Percentiles rank a stretch among this genome's conserved stretches.
Evolutionary conservation across 2,113 vertebrate genomes (phyloP).

Genomic region (Entelurus aequoreus): DNA sequence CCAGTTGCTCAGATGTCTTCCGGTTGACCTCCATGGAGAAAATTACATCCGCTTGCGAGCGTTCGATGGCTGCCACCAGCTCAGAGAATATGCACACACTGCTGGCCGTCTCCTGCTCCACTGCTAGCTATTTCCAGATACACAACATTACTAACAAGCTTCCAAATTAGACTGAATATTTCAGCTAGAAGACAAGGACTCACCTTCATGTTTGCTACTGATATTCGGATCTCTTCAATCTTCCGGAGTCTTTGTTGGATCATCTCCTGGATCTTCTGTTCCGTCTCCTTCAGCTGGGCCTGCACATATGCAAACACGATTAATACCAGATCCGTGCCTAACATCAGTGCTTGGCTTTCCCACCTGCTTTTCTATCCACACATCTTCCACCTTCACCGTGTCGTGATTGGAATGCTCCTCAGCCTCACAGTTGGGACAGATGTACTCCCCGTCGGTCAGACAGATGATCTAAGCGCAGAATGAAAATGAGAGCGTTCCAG

Average conservation of each 20-base stretch:
- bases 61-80: slow-evolving; percentile 53
- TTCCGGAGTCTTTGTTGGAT: slow-evolving; percentile 55
- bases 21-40: slow-evolving; percentile 57
- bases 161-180: not conserved
- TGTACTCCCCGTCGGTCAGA: slow-evolving; percentile 49
- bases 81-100: slow-evolving; percentile 45
- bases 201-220: slow-evolving; percentile 53
- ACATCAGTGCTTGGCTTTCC: not conserved
- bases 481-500: not conserved
- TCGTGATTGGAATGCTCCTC: slow-evolving; percentile 53
- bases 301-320: slow-evolving; percentile 26
- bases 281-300: slow-evolving; percentile 39
- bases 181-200: not conserved
- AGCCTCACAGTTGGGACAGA: slow-evolving; percentile 58
- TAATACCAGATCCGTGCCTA: not conserved
- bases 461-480: slow-evolving; percentile 57
- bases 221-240: slow-evolving; percentile 57
- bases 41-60: slow-evolving; percentile 54
- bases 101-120: slow-evolving; percentile 46
- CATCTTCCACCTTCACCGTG: slow-evolving; percentile 41
- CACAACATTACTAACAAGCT: not conserved
- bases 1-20: slow-evolving; percentile 46
- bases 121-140: slow-evolving; percentile 29
- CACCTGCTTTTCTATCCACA: slow-evolving; percentile 62
- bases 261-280: slow-evolving; percentile 59